phyloP scores from a whole-genome alignment of 2,113 vertebrate species.

The Illadopsis cleaveri region DNA sequence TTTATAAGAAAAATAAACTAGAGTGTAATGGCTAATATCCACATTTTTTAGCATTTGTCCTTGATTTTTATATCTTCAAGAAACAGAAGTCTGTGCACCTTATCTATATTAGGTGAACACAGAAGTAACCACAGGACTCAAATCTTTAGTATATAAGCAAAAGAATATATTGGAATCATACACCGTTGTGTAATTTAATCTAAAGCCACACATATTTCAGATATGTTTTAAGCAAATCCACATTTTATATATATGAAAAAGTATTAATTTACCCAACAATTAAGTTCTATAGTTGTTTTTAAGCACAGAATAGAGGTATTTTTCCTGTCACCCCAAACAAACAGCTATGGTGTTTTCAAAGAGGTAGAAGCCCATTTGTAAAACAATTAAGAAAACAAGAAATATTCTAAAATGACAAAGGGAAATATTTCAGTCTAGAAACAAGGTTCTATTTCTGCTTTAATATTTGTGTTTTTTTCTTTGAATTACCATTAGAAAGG shows the following conservation, averaged over 20 bases:
- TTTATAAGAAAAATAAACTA: not conserved
- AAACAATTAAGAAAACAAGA: not conserved
- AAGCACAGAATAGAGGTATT: not conserved
- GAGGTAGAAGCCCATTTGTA: not conserved
- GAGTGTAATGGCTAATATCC: not conserved
- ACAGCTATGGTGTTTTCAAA: not conserved
- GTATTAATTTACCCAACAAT: accelerated
- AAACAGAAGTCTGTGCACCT: not conserved
- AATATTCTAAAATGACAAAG: not conserved
- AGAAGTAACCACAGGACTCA: not conserved
- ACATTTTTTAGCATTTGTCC: not conserved
- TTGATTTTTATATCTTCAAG: not conserved
- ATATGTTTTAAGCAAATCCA: not conserved
- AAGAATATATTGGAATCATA: not conserved
- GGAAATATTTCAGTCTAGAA: not conserved
- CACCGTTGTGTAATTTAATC: not conserved
- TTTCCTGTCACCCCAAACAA: not conserved
- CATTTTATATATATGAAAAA: not conserved
- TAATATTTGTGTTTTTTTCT: not conserved
- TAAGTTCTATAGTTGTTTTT: not conserved
- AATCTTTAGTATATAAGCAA: not conserved
- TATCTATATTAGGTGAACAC: not conserved
- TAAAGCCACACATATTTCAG: not conserved
- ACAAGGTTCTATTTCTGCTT: not conserved
- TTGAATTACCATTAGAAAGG: not conserved